Evolutionary conservation across 1,140 invertebrate species (phyloP).

Genomic region (Apis dorsata): DNA sequence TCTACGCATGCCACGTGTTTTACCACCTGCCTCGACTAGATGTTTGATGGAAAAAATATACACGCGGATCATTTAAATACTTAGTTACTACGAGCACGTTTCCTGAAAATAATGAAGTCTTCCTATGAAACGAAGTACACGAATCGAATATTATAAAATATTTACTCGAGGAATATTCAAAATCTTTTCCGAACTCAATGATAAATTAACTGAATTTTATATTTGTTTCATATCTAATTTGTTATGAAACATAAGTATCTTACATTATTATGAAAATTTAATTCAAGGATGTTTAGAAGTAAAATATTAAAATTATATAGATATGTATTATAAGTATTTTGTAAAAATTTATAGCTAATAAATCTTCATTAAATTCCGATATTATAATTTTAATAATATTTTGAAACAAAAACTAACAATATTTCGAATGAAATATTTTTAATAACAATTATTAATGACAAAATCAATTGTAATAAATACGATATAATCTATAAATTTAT

Average conservation of each 20-base stretch:
- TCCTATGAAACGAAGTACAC: neutral
- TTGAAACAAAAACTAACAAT: too few relatives aligned
- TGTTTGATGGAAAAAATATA: constrained; percentile 54
- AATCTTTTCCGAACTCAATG: neutral
- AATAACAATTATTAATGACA: too few relatives aligned
- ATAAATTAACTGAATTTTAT: neutral
- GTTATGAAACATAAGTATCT: neutral
- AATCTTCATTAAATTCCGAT: too few relatives aligned
- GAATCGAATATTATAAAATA: neutral
- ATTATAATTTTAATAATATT: too few relatives aligned
- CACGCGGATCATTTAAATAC: constrained; percentile 33
- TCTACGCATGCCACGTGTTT: constrained; percentile 73
- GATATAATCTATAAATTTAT: too few relatives aligned
- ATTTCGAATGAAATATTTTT: too few relatives aligned
- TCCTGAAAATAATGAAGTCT: neutral
- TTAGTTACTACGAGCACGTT: neutral
- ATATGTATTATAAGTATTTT: neutral
- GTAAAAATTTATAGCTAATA: neutral
- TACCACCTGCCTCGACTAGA: constrained; percentile 71
- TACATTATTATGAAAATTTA: neutral
- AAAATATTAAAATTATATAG: neutral
- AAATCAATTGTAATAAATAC: too few relatives aligned
- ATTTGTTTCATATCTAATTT: neutral
- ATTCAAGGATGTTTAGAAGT: too few relatives aligned
- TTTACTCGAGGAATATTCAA: neutral